phyloP scores from a whole-genome alignment of 2,888 invertebrate species.

The Trichopria drosophilae region DNA sequence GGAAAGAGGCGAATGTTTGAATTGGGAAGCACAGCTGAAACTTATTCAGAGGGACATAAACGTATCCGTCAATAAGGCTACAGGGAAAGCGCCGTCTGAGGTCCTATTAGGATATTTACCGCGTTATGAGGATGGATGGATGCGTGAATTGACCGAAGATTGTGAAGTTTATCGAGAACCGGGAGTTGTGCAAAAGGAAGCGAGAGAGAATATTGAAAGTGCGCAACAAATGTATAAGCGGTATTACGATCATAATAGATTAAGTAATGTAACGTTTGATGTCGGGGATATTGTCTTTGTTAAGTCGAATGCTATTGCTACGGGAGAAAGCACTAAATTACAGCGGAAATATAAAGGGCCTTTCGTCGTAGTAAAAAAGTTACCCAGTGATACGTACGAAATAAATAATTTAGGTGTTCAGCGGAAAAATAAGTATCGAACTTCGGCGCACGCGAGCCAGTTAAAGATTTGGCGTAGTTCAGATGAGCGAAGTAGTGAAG shows the following conservation, averaged over 20 bases:
- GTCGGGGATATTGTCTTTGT: conserved; percentile 21
- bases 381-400: conserved; percentile 15
- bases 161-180: not conserved
- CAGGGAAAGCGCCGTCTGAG: conserved; percentile 29
- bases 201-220: conserved; percentile 9
- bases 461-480: conserved; percentile 19
- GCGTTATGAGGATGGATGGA: conserved; percentile 8
- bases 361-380: conserved; percentile 4
- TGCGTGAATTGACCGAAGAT: not conserved
- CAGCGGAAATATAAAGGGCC: conserved; percentile 21
- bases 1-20: too few relatives aligned
- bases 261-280: conserved; percentile 9
- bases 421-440: too few relatives aligned
- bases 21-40: too few relatives aligned
- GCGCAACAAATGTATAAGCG: conserved; percentile 10
- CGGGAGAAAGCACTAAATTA: conserved; percentile 22
- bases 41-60: too few relatives aligned
- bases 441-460: conserved; percentile 23
- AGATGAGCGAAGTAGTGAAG: too few relatives aligned
- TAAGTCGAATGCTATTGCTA: conserved; percentile 9
- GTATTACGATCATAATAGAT: conserved; percentile 9
- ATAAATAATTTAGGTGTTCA: too few relatives aligned
- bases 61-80: too few relatives aligned
- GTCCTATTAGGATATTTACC: conserved; percentile 28
- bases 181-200: not conserved